Percentiles rank a stretch among this genome's conserved stretches.
phyloP scores from a whole-genome alignment of 2,888 invertebrate genomes.

The Globia sparganii region DNA sequence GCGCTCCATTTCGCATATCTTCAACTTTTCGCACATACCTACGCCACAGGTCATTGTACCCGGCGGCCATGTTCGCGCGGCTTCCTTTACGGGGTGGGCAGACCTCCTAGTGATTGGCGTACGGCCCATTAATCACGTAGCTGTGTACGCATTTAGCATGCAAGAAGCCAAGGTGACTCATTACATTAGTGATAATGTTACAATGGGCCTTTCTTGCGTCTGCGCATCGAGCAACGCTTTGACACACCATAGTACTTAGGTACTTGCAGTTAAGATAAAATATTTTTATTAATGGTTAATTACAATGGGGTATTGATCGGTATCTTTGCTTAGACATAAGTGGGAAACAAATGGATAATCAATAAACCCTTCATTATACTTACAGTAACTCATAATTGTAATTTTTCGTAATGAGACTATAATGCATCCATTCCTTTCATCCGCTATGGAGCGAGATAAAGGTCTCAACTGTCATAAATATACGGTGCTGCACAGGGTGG shows the following conservation, averaged over 20 bases:
- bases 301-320: conserved; percentile 62
- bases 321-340: conserved; percentile 24
- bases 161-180: conserved; percentile 74
- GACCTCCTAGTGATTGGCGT: conserved; percentile 58
- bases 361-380: conserved; percentile 41
- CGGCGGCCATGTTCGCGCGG: conserved; percentile 36
- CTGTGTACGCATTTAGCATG: conserved; percentile 71
- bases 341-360: conserved; percentile 19
- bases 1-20: conserved; percentile 43
- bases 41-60: conserved; percentile 51
- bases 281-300: conserved; percentile 57
- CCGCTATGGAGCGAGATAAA: conserved; percentile 30
- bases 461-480: conserved; percentile 16
- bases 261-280: conserved; percentile 46
- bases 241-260: conserved; percentile 55
- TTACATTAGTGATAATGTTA: conserved; percentile 74
- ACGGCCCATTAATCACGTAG: conserved; percentile 74
- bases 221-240: conserved; percentile 47
- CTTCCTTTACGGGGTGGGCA: conserved; percentile 60
- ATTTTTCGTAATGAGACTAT: conserved; percentile 40
- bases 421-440: conserved; percentile 19
- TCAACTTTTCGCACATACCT: conserved; percentile 53
- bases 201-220: conserved; percentile 66
- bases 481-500: background rate
- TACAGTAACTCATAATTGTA: conserved; percentile 6